Base-by-base conservation (phyloP, 2,888 invertebrate species). In the Zaprionus lineosus region DNA sequence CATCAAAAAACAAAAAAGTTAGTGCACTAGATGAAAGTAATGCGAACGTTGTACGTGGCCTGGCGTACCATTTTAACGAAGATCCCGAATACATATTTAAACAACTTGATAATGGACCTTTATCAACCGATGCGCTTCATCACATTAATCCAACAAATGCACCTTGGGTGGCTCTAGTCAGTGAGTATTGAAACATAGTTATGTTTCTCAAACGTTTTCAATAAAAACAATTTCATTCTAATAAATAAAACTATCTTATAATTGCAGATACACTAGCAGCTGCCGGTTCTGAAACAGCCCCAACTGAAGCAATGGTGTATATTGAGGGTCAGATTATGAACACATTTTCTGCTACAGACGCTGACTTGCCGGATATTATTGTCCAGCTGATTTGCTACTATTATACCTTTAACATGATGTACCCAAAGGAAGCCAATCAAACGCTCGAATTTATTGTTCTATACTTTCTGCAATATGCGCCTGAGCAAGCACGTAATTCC, bases 391-490 rank as follows among this genome's bases (percentile, higher is more conserved):
- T 81, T 31, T 81, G 81, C 86, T 81, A 81, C 86, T 81, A 78
- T 61, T 81, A 86, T 84, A 81, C 81, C 84, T 81, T 81, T 41
- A 81, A 81, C 76, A 81, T 81, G 81, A 86, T 81, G 81, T 81
- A 81, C 66, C 81, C 81, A 68, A 81, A 81, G 86, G 81, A 81
- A 69, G 81, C 86, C 73, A 86, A 85, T 66, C 86, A 85, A 72
- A 81, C 81, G 51, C 86, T 81, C 81, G 81, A 81, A 83, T 81
- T 81, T 83, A 84, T 81, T 40, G 81, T 86, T 66, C 51, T 83
- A 18, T 81, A 81, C 43, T 81, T 81, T 85, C 52, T 81, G 19
- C 68, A 78, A 50, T 53, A 81, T 50, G 36, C 85, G 52, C 79
- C 85, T 2, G 81, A 81, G 15, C 75, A 85, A 26, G 72, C 63